phyloP scores from a whole-genome alignment of 2,888 invertebrate species.

The Abrostola tripartita region DNA sequence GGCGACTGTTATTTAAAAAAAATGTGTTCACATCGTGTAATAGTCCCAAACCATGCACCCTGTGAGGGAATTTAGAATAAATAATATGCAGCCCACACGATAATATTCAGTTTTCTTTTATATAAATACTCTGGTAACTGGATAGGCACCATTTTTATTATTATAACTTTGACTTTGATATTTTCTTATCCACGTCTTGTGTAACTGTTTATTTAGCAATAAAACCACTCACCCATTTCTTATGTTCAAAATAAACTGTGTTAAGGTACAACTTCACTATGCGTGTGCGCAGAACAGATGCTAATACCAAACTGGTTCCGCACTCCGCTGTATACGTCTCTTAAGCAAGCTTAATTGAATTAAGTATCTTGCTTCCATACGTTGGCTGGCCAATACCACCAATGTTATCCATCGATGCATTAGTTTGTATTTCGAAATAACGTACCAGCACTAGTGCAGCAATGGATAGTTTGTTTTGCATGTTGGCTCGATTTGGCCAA shows the following conservation, averaged over 20 bases:
- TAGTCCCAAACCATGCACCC: no score
- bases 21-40: no score
- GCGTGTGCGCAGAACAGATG: slow-evolving; percentile 35
- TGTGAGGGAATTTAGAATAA: no score
- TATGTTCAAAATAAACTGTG: not conserved
- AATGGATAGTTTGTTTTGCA: slow-evolving; percentile 14
- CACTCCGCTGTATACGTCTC: slow-evolving; percentile 9
- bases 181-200: not conserved
- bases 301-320: slow-evolving; percentile 40
- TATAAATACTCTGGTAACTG: no score
- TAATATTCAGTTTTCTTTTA: no score
- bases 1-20: no score
- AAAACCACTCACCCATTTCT: slow-evolving; percentile 43
- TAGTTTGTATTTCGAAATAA: not conserved
- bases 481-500: slow-evolving; percentile 3
- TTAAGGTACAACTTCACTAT: slow-evolving; percentile 8
- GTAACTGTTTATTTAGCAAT: not conserved
- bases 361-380: slow-evolving; percentile 14
- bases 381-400: slow-evolving; percentile 12
- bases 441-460: not conserved
- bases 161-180: not conserved
- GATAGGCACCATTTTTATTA: not conserved
- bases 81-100: no score
- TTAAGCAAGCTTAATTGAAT: slow-evolving; percentile 38
- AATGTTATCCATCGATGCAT: not conserved